A percentile compares a stretch with the other conserved stretches of the same genome.
phyloP scores from a whole-genome alignment of 2,113 vertebrate genomes.

The Larimichthys polyactis region DNA sequence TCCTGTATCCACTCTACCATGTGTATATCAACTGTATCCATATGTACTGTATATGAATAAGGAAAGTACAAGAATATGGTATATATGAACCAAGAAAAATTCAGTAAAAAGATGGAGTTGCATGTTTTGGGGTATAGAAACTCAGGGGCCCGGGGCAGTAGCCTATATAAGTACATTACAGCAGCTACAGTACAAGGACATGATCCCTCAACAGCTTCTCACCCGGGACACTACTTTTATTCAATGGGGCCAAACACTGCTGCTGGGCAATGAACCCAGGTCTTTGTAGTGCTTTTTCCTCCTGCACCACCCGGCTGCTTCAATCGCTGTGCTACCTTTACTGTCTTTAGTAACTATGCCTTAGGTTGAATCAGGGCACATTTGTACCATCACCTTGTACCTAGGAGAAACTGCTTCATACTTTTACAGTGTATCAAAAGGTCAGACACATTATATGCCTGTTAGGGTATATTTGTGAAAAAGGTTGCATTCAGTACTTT shows the following conservation, averaged over 20 bases:
- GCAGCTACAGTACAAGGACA: slow-evolving; percentile 28
- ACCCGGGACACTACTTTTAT: slow-evolving; percentile 28
- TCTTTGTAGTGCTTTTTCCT: slow-evolving; percentile 25
- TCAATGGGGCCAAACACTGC: slow-evolving; percentile 28
- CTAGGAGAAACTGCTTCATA: not conserved
- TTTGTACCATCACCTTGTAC: slow-evolving; percentile 11
- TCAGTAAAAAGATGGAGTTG: not conserved
- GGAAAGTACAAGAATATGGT: not conserved
- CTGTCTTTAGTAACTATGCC: slow-evolving; percentile 13
- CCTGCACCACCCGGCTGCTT: not conserved
- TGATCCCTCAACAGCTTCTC: slow-evolving; percentile 9
- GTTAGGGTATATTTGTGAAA: not conserved
- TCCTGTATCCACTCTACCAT: not conserved
- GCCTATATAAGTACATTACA: slow-evolving; percentile 9
- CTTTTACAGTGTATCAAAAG: slow-evolving; percentile 15
- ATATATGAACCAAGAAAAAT: not conserved
- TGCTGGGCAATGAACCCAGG: slow-evolving; percentile 24
- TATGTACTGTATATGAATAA: not conserved
- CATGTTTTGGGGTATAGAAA: not conserved
- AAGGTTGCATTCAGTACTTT: slow-evolving; percentile 12
- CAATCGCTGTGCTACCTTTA: not conserved
- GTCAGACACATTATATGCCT: not conserved
- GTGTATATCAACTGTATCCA: not conserved
- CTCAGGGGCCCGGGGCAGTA: not conserved
- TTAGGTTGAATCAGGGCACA: slow-evolving; percentile 28